Evolutionary conservation across 2,797 vertebrate genomes (phyloP).

Genomic region (Cirrhinus molitorella): DNA sequence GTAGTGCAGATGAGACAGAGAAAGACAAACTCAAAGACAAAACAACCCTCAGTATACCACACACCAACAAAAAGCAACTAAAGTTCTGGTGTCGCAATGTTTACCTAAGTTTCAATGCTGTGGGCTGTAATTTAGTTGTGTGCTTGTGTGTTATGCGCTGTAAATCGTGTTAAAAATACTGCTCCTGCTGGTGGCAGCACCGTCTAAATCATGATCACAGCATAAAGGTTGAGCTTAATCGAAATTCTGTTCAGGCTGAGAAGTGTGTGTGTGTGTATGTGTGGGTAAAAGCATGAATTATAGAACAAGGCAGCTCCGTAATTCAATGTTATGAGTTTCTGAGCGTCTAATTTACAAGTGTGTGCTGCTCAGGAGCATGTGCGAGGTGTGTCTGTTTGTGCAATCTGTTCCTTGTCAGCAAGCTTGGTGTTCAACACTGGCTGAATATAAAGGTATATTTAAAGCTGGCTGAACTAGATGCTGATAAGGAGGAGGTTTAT

Average conservation of each 20-base stretch:
- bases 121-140: slow-evolving; percentile 36
- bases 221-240: slow-evolving; percentile 54
- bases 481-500: slow-evolving; percentile 31
- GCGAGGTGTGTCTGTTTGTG: slow-evolving; percentile 28
- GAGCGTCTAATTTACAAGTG: slow-evolving; percentile 57
- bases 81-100: not conserved
- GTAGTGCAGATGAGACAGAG: not conserved
- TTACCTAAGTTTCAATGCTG: slow-evolving; percentile 15
- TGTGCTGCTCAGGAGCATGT: slow-evolving; percentile 18
- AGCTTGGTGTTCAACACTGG: slow-evolving; percentile 13
- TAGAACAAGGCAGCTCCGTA: slow-evolving; percentile 51
- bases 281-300: slow-evolving; percentile 57
- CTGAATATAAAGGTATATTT: slow-evolving; percentile 39
- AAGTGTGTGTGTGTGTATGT: slow-evolving; percentile 21
- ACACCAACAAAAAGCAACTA: not conserved
- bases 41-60: not conserved
- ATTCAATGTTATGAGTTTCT: slow-evolving; percentile 61
- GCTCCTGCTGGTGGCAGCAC: slow-evolving; percentile 54
- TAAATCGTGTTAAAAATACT: slow-evolving; percentile 51
- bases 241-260: slow-evolving; percentile 36
- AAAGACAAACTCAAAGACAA: not conserved
- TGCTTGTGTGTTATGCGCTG: slow-evolving; percentile 13
- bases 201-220: slow-evolving; percentile 56
- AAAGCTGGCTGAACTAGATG: not conserved
- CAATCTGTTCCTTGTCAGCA: slow-evolving; percentile 36